Evolutionary conservation across 2,797 vertebrate genomes (phyloP), one percentile per base, ranked within the genome.

Genomic region (Bradypodion pumilum): DNA sequence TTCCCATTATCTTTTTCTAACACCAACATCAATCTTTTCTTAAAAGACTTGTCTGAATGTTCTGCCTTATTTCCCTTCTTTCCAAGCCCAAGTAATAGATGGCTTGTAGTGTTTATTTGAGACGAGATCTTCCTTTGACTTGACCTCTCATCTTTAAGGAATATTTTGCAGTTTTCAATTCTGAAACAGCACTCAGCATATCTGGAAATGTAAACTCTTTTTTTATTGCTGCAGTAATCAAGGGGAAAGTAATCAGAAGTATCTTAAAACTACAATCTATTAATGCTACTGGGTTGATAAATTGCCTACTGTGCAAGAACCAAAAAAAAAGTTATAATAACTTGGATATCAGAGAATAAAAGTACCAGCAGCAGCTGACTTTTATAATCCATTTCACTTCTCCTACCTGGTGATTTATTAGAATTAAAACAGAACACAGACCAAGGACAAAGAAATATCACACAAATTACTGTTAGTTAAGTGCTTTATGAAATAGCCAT

Each of bases 211-310:
- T 92, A 77, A 82, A 89, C 83, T 59, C 83, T 91, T 90, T 86
- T 79, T 49, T 49, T 19, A 23, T 19, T 63, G 7, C 44, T 85
- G 44, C 84, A 78, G 80, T 83, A 92, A 88, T 78, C 87, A 92
- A 89, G 87, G 90, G 90, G 90, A 92, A 89, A 89, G 82, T 83
- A 83, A 92, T 92, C 89, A 88, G 79, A 91, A 88, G 79, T 66
- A 32, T 83, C 91, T 89, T 91, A 89, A 92, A 94, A 93, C 85
- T 80, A 89, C 87, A 91, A 78, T 94, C 81, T 78, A 78, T 89
- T 95, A 94, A 91, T 87, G 86, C 88, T 94, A 92, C 92, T 92
- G 92, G 84, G 79, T 92, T 95, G 93, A 94, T 91, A 95, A 94
- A 95, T 93, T 94, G 91, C 90, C 88, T 88, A 84, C 91, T 90